Percentiles rank a stretch among this genome's conserved stretches.
Evolutionary conservation across 1,140 invertebrate genomes (phyloP).

Genomic region (Pinna nobilis): DNA sequence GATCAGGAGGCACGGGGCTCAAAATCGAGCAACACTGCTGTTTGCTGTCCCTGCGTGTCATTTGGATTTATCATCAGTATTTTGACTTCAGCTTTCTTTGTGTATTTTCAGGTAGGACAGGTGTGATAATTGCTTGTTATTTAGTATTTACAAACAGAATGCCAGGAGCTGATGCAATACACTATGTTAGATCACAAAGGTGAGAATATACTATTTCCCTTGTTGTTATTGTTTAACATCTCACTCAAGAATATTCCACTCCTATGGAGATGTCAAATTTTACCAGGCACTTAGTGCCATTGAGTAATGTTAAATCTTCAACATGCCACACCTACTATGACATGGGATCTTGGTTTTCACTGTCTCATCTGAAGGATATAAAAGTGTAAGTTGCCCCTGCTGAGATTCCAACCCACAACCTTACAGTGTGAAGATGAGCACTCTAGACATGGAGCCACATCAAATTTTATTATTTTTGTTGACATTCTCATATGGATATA

Average conservation of each 20-base stretch:
- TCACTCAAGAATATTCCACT: background rate
- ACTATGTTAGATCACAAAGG: conserved; percentile 86
- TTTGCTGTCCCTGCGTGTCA: background rate
- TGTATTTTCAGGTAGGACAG: conserved; percentile 83
- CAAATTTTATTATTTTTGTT: no score
- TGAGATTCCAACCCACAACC: no score
- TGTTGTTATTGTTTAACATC: background rate
- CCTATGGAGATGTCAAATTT: background rate
- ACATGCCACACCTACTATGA: no score
- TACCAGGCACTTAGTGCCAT: no score
- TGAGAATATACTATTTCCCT: conserved; percentile 36
- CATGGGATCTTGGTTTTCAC: no score
- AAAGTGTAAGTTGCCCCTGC: no score
- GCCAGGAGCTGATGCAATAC: conserved; percentile 86
- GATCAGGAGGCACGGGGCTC: background rate
- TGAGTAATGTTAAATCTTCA: no score
- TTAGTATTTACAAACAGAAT: conserved; percentile 87
- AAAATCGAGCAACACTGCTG: background rate
- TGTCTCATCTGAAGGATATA: no score
- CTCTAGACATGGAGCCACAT: no score
- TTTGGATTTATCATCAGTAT: background rate
- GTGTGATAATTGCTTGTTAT: conserved; percentile 90
- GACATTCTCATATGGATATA: no score
- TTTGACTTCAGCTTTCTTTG: conserved; percentile 15
- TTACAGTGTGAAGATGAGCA: no score